Percentiles rank a stretch among this genome's conserved stretches.
Conservation (phyloP, 2,888 invertebrate species). For the Holacanthella duospinosa region DNA sequence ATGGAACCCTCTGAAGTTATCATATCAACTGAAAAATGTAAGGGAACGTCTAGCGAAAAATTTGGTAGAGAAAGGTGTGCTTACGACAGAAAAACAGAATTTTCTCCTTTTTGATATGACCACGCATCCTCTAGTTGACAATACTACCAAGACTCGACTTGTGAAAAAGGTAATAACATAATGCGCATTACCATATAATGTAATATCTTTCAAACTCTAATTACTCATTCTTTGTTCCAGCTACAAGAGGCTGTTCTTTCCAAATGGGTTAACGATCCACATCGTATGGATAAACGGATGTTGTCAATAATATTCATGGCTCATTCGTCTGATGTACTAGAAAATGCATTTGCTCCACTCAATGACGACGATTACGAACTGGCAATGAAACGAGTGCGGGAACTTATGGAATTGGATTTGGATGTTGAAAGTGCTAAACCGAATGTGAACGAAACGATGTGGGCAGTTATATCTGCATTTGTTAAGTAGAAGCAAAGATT, state of each 20-base stretch:
- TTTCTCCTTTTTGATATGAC: slow-evolving; percentile 99
- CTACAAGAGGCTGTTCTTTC: slow-evolving; percentile 94
- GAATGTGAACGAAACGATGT: slow-evolving; percentile 85
- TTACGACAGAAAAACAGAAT: slow-evolving; percentile 98
- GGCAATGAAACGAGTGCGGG: slow-evolving; percentile 92
- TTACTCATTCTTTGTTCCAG: slow-evolving; percentile 43
- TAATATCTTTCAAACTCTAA: no score
- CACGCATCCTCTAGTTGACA: slow-evolving; percentile 95
- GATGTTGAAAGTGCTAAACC: slow-evolving; percentile 89
- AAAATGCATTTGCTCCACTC: slow-evolving; percentile 97
- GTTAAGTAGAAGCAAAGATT: slow-evolving; percentile 85
- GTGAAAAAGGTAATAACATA: slow-evolving; percentile 93
- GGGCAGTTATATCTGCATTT: slow-evolving; percentile 98
- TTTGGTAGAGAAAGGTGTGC: slow-evolving; percentile 96
- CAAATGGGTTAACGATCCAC: slow-evolving; percentile 94
- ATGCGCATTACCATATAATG: slow-evolving; percentile 18
- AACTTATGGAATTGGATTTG: slow-evolving; percentile 90
- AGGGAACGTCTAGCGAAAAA: slow-evolving; percentile 97
- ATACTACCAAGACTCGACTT: slow-evolving; percentile 84
- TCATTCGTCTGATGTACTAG: slow-evolving; percentile 95
- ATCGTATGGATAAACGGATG: slow-evolving; percentile 91
- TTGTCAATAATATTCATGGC: slow-evolving; percentile 88
- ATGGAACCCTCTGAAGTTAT: slow-evolving; percentile 97
- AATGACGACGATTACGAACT: slow-evolving; percentile 96
- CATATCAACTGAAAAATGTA: slow-evolving; percentile 97